A percentile compares a stretch with the other conserved stretches of the same genome.
These are phyloP conservation scores for Coenonympha arcania DNA, from an alignment of 2,888 invertebrate genomes.

Conservation along the genomic window DNA sequence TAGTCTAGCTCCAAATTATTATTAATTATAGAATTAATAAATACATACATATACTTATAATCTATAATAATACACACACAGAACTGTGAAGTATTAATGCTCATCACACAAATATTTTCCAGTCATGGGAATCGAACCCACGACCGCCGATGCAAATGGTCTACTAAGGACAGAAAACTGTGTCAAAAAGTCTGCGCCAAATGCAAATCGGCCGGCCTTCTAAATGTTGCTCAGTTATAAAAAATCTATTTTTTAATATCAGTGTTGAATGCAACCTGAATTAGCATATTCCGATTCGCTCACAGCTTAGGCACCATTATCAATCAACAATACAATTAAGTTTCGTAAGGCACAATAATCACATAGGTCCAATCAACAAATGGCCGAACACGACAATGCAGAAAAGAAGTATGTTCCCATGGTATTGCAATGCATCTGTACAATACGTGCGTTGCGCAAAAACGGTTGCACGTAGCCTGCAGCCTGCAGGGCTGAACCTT, in stretches of 20 bases:
- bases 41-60: too few species aligned
- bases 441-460: slow-evolving; percentile 40
- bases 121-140: too few species aligned
- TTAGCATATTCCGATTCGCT: slow-evolving; percentile 4
- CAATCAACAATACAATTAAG: slow-evolving; percentile 26
- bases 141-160: too few species aligned
- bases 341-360: slow-evolving; percentile 49
- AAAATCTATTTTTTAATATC: not conserved
- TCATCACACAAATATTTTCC: too few species aligned
- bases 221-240: not conserved
- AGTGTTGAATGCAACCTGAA: not conserved
- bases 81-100: too few species aligned
- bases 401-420: slow-evolving; percentile 60
- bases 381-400: slow-evolving; percentile 53
- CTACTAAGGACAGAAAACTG: too few species aligned
- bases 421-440: slow-evolving; percentile 43
- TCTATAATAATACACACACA: too few species aligned
- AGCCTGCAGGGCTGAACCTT: slow-evolving; percentile 19
- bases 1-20: too few species aligned
- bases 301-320: slow-evolving; percentile 7
- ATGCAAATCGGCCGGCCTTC: not conserved
- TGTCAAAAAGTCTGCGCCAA: not conserved
- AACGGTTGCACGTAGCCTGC: slow-evolving; percentile 45
- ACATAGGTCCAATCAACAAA: slow-evolving; percentile 40
- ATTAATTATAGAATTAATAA: too few species aligned